phyloP scores from a whole-genome alignment of 2,797 vertebrate species.

The Merluccius polli region DNA sequence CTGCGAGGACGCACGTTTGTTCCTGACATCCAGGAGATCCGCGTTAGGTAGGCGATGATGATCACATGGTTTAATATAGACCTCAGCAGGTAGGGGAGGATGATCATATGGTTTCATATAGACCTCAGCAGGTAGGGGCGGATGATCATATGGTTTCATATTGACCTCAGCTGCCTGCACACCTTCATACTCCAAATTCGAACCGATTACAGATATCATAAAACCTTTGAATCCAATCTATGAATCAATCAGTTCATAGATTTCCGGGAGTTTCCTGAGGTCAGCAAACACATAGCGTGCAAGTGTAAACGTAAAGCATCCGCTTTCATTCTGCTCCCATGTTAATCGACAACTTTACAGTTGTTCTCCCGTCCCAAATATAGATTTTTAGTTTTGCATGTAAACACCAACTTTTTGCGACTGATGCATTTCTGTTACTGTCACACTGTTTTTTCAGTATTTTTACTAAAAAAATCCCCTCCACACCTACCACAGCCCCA shows the following conservation, averaged over 20 bases:
- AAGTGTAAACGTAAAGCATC: background rate
- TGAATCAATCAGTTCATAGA: too few species aligned
- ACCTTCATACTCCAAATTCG: too few species aligned
- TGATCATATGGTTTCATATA: background rate
- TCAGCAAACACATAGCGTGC: too few species aligned
- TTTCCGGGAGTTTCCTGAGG: too few species aligned
- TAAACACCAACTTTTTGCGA: background rate
- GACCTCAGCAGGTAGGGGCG: slow-evolving; percentile 76
- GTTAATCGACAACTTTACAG: background rate
- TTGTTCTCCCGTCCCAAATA: background rate
- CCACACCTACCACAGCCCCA: slow-evolving; percentile 75
- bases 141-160: background rate
- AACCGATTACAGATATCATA: too few species aligned
- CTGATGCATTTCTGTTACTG: background rate
- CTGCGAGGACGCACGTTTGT: slow-evolving; percentile 81
- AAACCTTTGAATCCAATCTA: too few species aligned
- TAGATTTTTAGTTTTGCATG: background rate
- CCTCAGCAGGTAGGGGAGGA: slow-evolving; percentile 78
- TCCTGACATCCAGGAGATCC: slow-evolving; percentile 95
- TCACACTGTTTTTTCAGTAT: background rate
- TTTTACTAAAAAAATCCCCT: background rate
- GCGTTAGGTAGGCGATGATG: slow-evolving; percentile 83
- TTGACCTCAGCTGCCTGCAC: background rate
- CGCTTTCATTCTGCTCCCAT: background rate
- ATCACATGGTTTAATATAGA: background rate